Evolutionary conservation across 1,140 invertebrate genomes (phyloP).

Genomic region (Brachionus calyciflorus): DNA sequence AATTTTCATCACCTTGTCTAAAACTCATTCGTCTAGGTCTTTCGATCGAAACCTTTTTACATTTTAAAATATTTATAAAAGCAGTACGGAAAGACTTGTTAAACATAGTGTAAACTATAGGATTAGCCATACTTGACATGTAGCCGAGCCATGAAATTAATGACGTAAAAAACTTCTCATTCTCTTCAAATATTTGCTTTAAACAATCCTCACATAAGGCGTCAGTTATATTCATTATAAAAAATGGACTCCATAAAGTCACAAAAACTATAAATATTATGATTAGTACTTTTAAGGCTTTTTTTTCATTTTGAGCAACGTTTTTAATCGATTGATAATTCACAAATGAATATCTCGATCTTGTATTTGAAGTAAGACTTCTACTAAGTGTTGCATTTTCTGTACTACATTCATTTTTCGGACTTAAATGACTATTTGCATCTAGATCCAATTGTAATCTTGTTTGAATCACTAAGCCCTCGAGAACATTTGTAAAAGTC

Average conservation of each 20-base stretch:
- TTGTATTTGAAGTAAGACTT: background rate
- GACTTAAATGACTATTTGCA: background rate
- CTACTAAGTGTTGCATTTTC: background rate
- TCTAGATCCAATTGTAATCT: background rate
- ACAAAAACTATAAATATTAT: constrained; percentile 60
- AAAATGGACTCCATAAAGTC: constrained; percentile 59
- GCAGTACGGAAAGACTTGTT: constrained; percentile 58
- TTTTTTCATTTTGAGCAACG: constrained; percentile 48
- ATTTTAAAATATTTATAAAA: constrained; percentile 58
- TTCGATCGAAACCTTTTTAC: constrained; percentile 47
- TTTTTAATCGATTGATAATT: constrained; percentile 35
- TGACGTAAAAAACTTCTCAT: constrained; percentile 52
- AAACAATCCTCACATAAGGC: constrained; percentile 52
- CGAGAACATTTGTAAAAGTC: constrained; percentile 20
- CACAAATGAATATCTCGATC: constrained; percentile 10
- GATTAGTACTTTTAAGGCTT: constrained; percentile 57
- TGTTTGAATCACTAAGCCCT: constrained; percentile 28
- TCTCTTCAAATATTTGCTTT: constrained; percentile 51
- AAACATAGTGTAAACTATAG: constrained; percentile 61
- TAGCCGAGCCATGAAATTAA: constrained; percentile 58
- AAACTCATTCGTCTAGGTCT: background rate
- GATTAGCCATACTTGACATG: constrained; percentile 58
- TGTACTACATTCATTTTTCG: background rate
- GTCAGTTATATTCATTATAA: constrained; percentile 56
- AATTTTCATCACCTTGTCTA: background rate